These are phyloP conservation scores for Gonocerus acuteangulatus DNA, from an alignment of 2,888 invertebrate species.

Conservation along the genomic window DNA sequence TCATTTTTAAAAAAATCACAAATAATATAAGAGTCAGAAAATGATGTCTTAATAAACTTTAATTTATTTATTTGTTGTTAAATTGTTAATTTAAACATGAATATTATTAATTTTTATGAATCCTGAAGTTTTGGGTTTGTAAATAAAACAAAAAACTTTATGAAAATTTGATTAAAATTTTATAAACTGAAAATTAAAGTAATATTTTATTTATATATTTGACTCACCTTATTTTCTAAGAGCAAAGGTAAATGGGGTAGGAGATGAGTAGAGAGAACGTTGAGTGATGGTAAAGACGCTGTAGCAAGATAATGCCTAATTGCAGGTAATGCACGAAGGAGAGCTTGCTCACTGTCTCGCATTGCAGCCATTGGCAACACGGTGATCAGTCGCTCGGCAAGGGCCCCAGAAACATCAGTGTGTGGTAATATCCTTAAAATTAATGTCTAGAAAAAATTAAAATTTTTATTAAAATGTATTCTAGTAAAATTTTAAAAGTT, in stretches of 20 bases:
- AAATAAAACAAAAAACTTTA: too few species aligned
- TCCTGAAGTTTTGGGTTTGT: too few species aligned
- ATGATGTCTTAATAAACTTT: too few species aligned
- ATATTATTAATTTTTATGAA: too few species aligned
- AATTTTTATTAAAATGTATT: not conserved
- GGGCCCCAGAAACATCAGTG: slow-evolving; percentile 28
- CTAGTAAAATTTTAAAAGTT: not conserved
- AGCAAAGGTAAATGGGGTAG: slow-evolving; percentile 27
- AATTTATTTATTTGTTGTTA: too few species aligned
- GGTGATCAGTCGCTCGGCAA: slow-evolving; percentile 29
- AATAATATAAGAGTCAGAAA: too few species aligned
- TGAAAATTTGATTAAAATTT: too few species aligned
- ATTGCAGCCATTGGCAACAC: slow-evolving; percentile 31
- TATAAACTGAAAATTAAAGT: too few species aligned
- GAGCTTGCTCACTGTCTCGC: slow-evolving; percentile 31
- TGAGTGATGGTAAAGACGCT: slow-evolving; percentile 20
- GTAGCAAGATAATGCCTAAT: slow-evolving; percentile 33
- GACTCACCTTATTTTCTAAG: slow-evolving; percentile 32
- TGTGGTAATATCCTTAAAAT: slow-evolving; percentile 54
- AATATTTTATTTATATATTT: too few species aligned
- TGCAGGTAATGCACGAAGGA: slow-evolving; percentile 34
- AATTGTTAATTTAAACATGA: too few species aligned
- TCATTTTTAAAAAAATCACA: too few species aligned
- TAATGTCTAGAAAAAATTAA: slow-evolving; percentile 49
- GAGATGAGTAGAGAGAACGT: slow-evolving; percentile 22